Evolutionary conservation across 2,888 invertebrate species (phyloP).

Genomic region (Drosophila phalerata): DNA sequence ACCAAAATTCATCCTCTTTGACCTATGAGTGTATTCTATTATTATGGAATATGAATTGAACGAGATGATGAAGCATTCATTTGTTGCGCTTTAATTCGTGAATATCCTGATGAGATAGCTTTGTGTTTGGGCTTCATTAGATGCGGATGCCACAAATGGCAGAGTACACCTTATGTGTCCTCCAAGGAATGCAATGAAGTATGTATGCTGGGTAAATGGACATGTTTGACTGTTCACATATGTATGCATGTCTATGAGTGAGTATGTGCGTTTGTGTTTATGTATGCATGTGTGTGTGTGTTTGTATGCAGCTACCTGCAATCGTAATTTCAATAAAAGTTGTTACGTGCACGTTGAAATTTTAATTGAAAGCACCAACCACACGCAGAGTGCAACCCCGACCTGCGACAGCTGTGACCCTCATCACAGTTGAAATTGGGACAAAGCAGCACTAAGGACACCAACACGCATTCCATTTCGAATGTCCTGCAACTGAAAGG

Average conservation of each 20-base stretch:
- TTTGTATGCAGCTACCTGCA: conserved; percentile 62
- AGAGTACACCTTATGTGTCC: conserved; percentile 32
- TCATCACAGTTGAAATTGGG: conserved; percentile 59
- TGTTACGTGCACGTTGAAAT: conserved; percentile 80
- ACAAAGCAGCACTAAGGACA: conserved; percentile 59
- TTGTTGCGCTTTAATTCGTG: conserved; percentile 43
- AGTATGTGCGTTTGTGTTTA: conserved; percentile 5
- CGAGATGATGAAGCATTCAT: conserved; percentile 27
- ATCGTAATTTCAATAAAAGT: conserved; percentile 82
- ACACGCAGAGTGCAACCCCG: conserved; percentile 59
- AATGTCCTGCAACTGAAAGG: conserved; percentile 47
- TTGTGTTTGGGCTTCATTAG: conserved; percentile 69
- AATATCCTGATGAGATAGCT: conserved; percentile 29
- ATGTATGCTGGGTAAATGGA: conserved; percentile 53
- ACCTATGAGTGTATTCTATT: conserved; percentile 16
- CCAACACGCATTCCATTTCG: conserved; percentile 43
- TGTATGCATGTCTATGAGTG: conserved; percentile 9
- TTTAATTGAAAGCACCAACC: conserved; percentile 81
- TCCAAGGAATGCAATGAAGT: conserved; percentile 62
- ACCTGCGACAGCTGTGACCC: conserved; percentile 65
- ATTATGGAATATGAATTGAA: conserved; percentile 25
- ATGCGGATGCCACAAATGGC: conserved; percentile 48
- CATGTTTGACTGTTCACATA: conserved; percentile 42
- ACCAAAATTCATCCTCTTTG: conserved; percentile 21
- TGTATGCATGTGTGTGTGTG: conserved; percentile 22